Base-by-base conservation (phyloP, 2,113 vertebrate species). In the Chiloscyllium plagiosum region DNA sequence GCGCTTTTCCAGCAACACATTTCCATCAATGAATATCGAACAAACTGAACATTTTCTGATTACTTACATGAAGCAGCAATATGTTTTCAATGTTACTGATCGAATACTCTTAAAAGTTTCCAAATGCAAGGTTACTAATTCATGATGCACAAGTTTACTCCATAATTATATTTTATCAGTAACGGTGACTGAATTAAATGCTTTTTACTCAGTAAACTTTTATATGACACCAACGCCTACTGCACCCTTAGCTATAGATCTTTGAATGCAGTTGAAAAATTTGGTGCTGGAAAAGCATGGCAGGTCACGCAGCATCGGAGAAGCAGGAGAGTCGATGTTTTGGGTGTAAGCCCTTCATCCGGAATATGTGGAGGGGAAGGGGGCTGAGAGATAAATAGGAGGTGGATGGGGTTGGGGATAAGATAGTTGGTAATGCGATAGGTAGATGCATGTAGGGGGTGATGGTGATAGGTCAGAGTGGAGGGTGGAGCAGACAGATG, bases 1-100 rank as follows among this genome's bases (percentile, higher is more conserved):
- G n/a, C n/a, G n/a, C n/a, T n/a, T n/a, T n/a, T n/a, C n/a, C n/a
- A n/a, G n/a, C n/a, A n/a, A n/a, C n/a, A n/a, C n/a, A n/a, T n/a
- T n/a, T n/a, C n/a, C n/a, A n/a, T 20, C 89, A 92, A 17, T 47
- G 50, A 86, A 52, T 50, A n/a, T 20, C 42, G 33, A 66, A 66
- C 37, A 61, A 13, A 26, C 87, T 90, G 87, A 90, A 90, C 87
- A 12, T 87, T 87, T 87, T 87, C 85, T 87, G 52, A 22, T 87
- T 83, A 15, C 10, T 83, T 20, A 1, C 8, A 87, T 15, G 12
- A 90, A 90, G 78, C n/a, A 42, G n/a, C 15, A 50, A 50, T 47
- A 85, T 47, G 37, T 85, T 85, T 47, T 85, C 83, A 85, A 33
- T 90, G 87, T 90, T 90, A 10, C 52, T 61, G 87, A 90, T 61